phyloP scores from a whole-genome alignment of 2,797 vertebrate genomes.

The Masticophis lateralis region DNA sequence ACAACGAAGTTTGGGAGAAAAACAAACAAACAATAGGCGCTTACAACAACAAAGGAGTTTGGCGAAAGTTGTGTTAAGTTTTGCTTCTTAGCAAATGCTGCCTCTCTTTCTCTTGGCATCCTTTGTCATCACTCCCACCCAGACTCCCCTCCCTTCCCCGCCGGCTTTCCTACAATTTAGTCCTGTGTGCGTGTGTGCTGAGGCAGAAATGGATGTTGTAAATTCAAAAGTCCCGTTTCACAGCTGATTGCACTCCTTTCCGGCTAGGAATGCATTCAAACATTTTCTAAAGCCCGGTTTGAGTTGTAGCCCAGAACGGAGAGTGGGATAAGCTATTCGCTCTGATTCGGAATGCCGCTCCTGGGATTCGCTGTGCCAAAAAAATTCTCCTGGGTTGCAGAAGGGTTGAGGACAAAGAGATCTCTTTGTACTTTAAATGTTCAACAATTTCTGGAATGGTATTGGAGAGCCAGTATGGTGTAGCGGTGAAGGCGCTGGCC shows the following conservation, averaged over 20 bases:
- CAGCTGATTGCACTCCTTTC: conserved; percentile 51
- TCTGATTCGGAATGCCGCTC: conserved; percentile 6
- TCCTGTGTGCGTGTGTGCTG: conserved; percentile 1
- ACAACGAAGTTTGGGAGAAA: not conserved
- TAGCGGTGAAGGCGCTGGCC: not conserved
- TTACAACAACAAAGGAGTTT: not conserved
- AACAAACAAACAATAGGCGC: not conserved
- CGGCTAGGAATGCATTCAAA: conserved; percentile 42
- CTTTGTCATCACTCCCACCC: not conserved
- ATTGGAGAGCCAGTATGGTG: conserved; percentile 3
- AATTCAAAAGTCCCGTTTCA: conserved; percentile 55
- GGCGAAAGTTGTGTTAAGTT: not conserved
- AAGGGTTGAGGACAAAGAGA: not conserved
- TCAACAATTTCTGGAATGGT: not conserved
- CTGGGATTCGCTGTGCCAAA: not conserved
- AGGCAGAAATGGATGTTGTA: conserved; percentile 53
- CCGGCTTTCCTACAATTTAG: not conserved
- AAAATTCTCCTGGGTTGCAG: not conserved
- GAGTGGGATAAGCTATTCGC: not conserved
- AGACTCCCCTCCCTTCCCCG: not conserved
- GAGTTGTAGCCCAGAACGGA: conserved; percentile 20
- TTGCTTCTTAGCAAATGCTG: conserved; percentile 14
- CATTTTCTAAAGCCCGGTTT: conserved; percentile 33
- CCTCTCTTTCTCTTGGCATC: conserved; percentile 3
- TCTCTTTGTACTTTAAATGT: not conserved